Conservation (phyloP, 92 coral and sea anemone genomes). For the Ricordea florida region DNA sequence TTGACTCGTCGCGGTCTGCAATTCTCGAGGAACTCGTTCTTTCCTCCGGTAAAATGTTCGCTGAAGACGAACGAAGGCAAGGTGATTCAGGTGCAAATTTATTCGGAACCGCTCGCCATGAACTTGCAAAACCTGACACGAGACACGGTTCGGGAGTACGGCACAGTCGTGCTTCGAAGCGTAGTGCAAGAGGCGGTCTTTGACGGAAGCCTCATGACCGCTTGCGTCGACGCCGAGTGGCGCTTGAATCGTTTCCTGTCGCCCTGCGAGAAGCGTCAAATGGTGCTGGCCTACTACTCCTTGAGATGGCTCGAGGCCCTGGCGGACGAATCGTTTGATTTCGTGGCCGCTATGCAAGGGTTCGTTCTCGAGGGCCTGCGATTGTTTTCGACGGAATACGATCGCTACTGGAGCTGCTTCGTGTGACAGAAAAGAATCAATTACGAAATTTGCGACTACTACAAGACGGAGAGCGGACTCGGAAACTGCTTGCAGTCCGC, state of each 20-base stretch:
- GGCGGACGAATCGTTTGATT: background rate
- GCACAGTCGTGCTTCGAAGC: background rate
- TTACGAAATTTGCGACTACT: background rate
- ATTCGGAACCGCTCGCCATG: background rate
- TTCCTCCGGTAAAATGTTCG: conserved; percentile 5
- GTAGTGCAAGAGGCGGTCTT: background rate
- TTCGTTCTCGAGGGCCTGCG: background rate
- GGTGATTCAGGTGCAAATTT: conserved; percentile 1
- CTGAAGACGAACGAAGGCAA: background rate
- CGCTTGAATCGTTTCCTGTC: background rate
- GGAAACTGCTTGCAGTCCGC: background rate
- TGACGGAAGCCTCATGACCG: conserved; percentile 3
- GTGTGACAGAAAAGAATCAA: background rate
- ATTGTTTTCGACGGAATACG: background rate
- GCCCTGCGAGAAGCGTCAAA: background rate
- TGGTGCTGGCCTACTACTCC: background rate
- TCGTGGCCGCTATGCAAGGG: background rate
- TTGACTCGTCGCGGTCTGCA: background rate
- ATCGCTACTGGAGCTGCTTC: background rate
- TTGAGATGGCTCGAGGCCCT: background rate
- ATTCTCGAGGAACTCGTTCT: background rate
- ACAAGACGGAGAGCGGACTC: background rate
- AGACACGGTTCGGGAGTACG: background rate
- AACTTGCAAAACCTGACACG: conserved; percentile 3
- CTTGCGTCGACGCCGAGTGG: conserved; percentile 1